Evolutionary conservation across 2,797 vertebrate species (phyloP), one percentile per base, ranked within the genome.

Genomic region (Mycteria americana): DNA sequence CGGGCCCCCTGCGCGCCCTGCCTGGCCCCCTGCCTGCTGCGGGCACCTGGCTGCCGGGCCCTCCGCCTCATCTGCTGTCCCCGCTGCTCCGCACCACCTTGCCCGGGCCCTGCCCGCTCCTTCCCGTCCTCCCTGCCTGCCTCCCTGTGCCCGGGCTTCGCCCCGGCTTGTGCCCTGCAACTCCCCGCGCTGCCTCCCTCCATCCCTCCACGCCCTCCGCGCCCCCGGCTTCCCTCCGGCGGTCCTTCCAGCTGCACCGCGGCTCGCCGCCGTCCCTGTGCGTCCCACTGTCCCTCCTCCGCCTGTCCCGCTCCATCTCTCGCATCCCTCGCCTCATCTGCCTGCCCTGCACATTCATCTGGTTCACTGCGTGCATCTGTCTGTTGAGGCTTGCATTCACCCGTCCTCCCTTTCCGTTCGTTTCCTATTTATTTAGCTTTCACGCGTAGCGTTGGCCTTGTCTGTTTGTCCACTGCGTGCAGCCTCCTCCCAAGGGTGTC

Each of bases 251-350:
- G 64, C 81, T 28, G 75, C 85, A 23, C 41, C 6, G 39, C 14
- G 56, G 43, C 53, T 92, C 41, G 57, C 60, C 33, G 54, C 57
- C 2, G 13, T 92, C 59, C 81, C 45, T 37, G 21, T 7, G n/a
- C 13, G 7, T 92, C 73, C 87, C 75, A 4, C 86, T 21, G 74
- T 45, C 59, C 74, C 56, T 85, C 41, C 62, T 91, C 69, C 6
- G 37, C 75, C 95, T 67, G 91, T 95, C 91, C 91, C 83, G 1
- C 76, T 95, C 60, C 72, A 53, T 95, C 88, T 62, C 85, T 76
- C 18, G 45, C 68, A 81, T 93, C 89, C 78, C 19, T 82, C 7
- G 56, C 90, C 79, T 45, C 43, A 2, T 46, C 45, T 62, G 28
- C 30, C 68, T 60, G 86, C 81, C 86, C 85, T 68, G 57, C 60